Conservation (phyloP, 2,113 vertebrate species). For the Platysteira castanea region DNA sequence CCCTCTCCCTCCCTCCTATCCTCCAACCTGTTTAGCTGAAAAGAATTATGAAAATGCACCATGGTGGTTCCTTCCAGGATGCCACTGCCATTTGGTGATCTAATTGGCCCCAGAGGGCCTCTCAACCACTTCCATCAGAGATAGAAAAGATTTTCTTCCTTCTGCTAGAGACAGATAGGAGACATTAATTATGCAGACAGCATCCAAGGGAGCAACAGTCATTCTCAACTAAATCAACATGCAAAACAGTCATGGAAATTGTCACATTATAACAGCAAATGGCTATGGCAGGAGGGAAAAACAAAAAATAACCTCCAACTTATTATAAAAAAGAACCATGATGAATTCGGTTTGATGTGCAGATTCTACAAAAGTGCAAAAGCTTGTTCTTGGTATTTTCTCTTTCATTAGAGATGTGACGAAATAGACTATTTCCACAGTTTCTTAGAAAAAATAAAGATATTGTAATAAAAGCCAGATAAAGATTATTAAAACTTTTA, state of each 20-base stretch:
- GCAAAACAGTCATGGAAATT: not conserved
- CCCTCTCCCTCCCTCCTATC: not conserved
- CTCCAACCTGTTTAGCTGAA: not conserved
- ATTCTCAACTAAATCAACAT: slow-evolving; percentile 12
- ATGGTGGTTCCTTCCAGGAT: slow-evolving; percentile 18
- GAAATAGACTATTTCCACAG: not conserved
- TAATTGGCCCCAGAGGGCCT: slow-evolving; percentile 41
- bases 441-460: not conserved
- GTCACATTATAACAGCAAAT: not conserved
- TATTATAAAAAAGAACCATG: not conserved
- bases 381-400: not conserved
- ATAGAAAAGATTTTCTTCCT: slow-evolving; percentile 15
- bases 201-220: not conserved
- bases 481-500: not conserved
- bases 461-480: not conserved
- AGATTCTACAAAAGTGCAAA: not conserved
- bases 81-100: slow-evolving; percentile 44
- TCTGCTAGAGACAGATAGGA: slow-evolving; percentile 19
- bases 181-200: slow-evolving; percentile 2
- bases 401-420: not conserved
- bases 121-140: slow-evolving; percentile 45
- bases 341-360: not conserved
- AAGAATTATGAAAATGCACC: slow-evolving; percentile 7
- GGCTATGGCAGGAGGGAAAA: not conserved
- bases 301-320: not conserved